A percentile compares a stretch with the other conserved stretches of the same genome.
phyloP scores from a whole-genome alignment of 2,797 vertebrate genomes.

The Sphenopsis melanotis region DNA sequence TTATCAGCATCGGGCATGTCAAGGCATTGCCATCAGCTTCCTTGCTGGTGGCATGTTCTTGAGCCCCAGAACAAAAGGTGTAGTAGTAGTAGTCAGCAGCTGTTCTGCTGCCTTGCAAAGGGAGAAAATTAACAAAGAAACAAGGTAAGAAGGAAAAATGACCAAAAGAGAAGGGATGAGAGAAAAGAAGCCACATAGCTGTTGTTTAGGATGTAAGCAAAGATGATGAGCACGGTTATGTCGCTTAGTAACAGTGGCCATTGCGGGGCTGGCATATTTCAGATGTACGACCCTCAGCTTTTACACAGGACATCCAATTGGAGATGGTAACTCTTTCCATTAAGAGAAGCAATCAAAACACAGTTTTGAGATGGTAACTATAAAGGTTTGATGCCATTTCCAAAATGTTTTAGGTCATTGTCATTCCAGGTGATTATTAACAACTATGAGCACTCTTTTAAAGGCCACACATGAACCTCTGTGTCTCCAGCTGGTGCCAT shows the following conservation, averaged over 20 bases:
- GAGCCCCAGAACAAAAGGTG: background rate
- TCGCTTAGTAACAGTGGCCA: background rate
- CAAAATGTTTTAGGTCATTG: background rate
- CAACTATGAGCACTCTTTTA: accelerated
- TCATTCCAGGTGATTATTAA: background rate
- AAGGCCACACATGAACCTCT: accelerated
- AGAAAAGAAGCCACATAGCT: background rate
- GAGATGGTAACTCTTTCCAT: background rate
- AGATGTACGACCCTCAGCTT: background rate
- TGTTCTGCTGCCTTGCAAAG: background rate
- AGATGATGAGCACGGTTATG: background rate
- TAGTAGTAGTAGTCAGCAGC: accelerated
- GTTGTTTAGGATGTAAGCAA: background rate
- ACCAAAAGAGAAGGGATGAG: background rate
- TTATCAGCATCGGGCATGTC: background rate
- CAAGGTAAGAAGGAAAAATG: background rate
- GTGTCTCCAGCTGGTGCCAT: background rate
- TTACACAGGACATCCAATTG: background rate
- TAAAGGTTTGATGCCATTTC: background rate
- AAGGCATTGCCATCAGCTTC: background rate
- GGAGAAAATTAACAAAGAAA: background rate
- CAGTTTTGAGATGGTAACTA: background rate
- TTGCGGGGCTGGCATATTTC: background rate
- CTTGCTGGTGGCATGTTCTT: background rate
- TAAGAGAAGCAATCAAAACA: background rate